Conservation (phyloP, 2,113 vertebrate species). For the Hippocampus guttulatus region DNA sequence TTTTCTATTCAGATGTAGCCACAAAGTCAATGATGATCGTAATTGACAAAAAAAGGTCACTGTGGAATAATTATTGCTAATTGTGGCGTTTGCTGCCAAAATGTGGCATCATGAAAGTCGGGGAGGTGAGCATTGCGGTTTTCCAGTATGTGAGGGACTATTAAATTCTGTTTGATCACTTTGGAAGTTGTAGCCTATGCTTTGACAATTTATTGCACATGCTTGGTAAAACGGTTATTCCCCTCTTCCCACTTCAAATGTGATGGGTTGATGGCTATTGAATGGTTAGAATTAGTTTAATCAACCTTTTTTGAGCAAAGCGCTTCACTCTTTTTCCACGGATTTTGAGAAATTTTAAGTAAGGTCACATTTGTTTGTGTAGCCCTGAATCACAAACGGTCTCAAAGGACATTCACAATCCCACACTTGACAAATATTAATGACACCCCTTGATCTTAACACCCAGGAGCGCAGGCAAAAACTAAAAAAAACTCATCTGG, state of each 20-base stretch:
- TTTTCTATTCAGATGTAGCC: constrained; percentile 44
- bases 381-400: too few relatives aligned
- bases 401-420: too few relatives aligned
- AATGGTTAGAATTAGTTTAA: neutral
- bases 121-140: constrained; percentile 33
- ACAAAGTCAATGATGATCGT: constrained; percentile 45
- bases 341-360: neutral
- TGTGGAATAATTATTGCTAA: constrained; percentile 24
- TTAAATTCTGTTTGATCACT: neutral
- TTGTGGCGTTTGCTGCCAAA: constrained; percentile 10
- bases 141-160: neutral
- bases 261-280: neutral
- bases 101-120: constrained; percentile 39
- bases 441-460: too few relatives aligned
- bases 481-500: too few relatives aligned
- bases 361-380: too few relatives aligned
- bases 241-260: neutral
- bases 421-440: too few relatives aligned
- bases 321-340: neutral
- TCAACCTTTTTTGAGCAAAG: neutral
- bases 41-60: constrained; percentile 52
- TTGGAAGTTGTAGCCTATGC: neutral
- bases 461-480: too few relatives aligned
- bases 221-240: neutral
- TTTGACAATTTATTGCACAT: too few relatives aligned